These are phyloP conservation scores for Tetanocera ferruginea DNA, from an alignment of 2,888 invertebrate species.

Conservation along the genomic window DNA sequence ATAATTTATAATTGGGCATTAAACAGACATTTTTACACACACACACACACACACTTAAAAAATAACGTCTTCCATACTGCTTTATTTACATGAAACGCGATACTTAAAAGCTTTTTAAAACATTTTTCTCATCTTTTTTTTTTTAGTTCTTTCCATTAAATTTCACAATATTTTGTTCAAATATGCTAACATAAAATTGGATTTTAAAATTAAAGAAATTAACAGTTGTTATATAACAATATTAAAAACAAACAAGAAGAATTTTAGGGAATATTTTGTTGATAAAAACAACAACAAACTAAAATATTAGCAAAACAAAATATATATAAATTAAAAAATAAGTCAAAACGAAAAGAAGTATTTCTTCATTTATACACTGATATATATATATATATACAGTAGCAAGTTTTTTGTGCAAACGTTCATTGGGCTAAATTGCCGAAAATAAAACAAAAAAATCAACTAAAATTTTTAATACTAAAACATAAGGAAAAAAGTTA, in stretches of 20 bases:
- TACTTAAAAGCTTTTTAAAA: too few species aligned
- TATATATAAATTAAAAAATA: background rate
- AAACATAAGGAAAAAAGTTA: background rate
- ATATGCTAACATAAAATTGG: too few species aligned
- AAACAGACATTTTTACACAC: too few species aligned
- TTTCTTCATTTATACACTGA: background rate
- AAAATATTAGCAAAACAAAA: background rate
- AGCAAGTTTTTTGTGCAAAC: conserved; percentile 28
- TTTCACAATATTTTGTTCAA: too few species aligned
- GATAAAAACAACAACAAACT: conserved; percentile 6
- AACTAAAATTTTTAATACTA: background rate
- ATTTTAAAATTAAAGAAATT: too few species aligned
- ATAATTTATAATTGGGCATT: too few species aligned
- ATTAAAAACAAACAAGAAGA: conserved; percentile 15
- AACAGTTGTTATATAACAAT: background rate
- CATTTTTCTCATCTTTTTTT: too few species aligned
- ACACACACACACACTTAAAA: too few species aligned
- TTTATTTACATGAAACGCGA: too few species aligned
- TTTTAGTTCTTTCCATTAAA: too few species aligned
- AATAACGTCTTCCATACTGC: too few species aligned
- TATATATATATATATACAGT: conserved; percentile 5
- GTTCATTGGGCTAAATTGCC: background rate
- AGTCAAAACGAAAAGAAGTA: background rate
- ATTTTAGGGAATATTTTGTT: conserved; percentile 41
- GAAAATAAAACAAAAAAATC: background rate